Conservation (phyloP, 2,797 vertebrate species). For the Pseudochirops corinnae region DNA sequence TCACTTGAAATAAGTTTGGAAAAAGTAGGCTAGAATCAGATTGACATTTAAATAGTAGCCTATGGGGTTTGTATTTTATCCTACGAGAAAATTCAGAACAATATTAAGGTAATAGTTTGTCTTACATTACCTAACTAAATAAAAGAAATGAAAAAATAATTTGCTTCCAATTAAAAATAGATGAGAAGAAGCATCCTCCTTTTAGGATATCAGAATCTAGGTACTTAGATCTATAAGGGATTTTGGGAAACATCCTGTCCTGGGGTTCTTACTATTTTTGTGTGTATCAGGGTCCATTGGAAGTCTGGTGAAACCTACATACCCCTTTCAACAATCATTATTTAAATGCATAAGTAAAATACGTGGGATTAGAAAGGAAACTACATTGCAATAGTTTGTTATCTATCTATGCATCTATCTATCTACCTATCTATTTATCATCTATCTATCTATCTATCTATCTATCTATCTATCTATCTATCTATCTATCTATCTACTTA, state of each 20-base stretch:
- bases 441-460: too few species aligned
- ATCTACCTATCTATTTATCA: too few species aligned
- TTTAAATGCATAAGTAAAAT: background rate
- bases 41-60: background rate
- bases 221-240: background rate
- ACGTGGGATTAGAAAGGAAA: background rate
- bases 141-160: background rate
- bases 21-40: background rate
- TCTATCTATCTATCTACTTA: too few species aligned
- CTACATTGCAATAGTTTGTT: background rate
- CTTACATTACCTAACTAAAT: background rate
- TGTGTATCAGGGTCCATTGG: background rate
- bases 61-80: background rate
- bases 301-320: background rate
- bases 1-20: background rate
- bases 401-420: background rate
- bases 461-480: too few species aligned
- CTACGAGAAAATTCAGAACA: background rate
- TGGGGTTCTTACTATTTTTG: background rate
- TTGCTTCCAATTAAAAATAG: background rate
- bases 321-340: background rate
- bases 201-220: background rate
- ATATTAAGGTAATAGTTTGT: background rate
- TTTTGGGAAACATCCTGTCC: background rate
- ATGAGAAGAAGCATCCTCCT: background rate